Base-by-base conservation (phyloP, 1,140 invertebrate species). In the Lerema accius region DNA sequence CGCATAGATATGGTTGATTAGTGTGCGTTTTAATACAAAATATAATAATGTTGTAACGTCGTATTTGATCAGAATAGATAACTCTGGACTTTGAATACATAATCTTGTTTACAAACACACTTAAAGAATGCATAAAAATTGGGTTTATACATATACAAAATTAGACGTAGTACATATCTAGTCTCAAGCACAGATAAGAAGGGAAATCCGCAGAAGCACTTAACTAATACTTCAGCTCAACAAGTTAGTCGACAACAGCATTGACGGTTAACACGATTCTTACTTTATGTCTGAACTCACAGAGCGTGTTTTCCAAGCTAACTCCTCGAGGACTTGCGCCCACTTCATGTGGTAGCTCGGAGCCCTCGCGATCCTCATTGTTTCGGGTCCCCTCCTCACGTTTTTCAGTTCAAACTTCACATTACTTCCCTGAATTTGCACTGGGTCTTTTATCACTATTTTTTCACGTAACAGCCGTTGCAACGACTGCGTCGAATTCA, bases 281-380 rank as follows among this genome's bases (percentile, higher is more conserved):
- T 56, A 45, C 14, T 56, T 45, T 56, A 45, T 32, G 10, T 35
- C 3, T 4, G 19, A 40, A 86, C 80, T 83, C 61, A 84, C 83
- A 39, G 53, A 67, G 13, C 46, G 65, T 5, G 77, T 19, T 63
- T 82, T 85, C 79, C 80, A 83, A 13, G 71, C 65, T 15, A 89
- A 35, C 61, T 89, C 86, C 53, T 85, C 80, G 6, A 86, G 40
- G 14, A 89, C 86, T 62, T 84, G 77, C 1, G 71, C 78, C 84
- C 84, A 86, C 39, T 63, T 69, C 45, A 79, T 59, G 4, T 75
- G 75, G 32, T 65, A 72, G 35, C 75, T 84, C 19, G 53, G 46
- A 14, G 62, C 46, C 35, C 67, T 65, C 19, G 67, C 61, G 14
- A 46, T 55, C 13, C 19, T 32, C 46, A 32, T 63, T 69, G 6